Conservation (phyloP, 2,113 vertebrate species). For the Edolisoma coerulescens region DNA sequence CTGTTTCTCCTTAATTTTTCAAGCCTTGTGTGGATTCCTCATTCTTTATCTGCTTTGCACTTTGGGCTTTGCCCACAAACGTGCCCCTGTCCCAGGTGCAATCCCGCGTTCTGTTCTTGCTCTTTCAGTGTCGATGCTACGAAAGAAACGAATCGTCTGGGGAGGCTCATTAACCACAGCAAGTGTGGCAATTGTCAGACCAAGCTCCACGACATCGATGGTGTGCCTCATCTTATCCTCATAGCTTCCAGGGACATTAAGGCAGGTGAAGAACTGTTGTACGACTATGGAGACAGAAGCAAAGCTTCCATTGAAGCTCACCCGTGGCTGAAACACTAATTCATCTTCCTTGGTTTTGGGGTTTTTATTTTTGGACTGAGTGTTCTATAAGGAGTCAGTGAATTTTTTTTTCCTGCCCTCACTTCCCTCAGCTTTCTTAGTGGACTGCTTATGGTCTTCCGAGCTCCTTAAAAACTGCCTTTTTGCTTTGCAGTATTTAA, state of each 20-base stretch:
- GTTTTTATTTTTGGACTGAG: constrained; percentile 8
- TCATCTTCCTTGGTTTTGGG: not conserved
- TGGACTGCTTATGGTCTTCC: constrained; percentile 63
- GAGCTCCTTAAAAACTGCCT: constrained; percentile 66
- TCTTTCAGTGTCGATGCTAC: constrained; percentile 88
- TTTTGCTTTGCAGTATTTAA: constrained; percentile 72
- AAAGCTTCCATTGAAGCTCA: constrained; percentile 86
- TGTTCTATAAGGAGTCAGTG: constrained; percentile 42
- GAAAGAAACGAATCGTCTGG: constrained; percentile 84
- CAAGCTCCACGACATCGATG: constrained; percentile 86
- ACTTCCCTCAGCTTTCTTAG: constrained; percentile 57
- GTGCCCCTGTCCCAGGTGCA: not conserved
- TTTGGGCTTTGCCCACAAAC: not conserved
- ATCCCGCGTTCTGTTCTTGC: not conserved
- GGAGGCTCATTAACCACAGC: constrained; percentile 93
- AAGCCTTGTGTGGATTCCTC: not conserved
- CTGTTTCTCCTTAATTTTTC: not conserved
- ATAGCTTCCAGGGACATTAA: constrained; percentile 88
- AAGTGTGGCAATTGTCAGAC: constrained; percentile 95
- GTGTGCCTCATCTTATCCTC: constrained; percentile 90
- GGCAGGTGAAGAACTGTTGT: constrained; percentile 89
- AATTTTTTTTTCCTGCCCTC: not conserved
- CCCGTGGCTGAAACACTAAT: constrained; percentile 91
- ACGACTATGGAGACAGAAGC: constrained; percentile 95
- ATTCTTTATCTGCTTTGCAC: not conserved